These are phyloP conservation scores for Galleria mellonella DNA, from an alignment of 1,140 invertebrate species.

Conservation along the genomic window DNA sequence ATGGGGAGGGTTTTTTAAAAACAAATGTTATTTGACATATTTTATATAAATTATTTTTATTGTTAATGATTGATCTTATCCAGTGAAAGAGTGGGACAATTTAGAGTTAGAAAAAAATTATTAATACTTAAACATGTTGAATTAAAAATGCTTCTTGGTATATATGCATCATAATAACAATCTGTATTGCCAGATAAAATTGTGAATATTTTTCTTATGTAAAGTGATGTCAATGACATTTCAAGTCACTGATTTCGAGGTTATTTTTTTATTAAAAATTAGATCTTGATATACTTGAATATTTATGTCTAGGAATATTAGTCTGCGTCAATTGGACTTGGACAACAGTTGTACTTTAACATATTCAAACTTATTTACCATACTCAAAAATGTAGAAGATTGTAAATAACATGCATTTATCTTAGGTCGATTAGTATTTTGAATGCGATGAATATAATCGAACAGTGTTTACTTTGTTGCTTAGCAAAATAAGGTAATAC, in stretches of 20 bases:
- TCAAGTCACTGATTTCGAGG: constrained; percentile 60
- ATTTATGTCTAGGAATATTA: constrained; percentile 57
- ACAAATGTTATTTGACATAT: constrained; percentile 49
- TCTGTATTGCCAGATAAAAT: constrained; percentile 74
- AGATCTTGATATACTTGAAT: constrained; percentile 60
- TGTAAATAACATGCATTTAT: constrained; percentile 69
- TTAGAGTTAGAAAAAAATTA: constrained; percentile 54
- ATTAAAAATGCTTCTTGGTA: constrained; percentile 55
- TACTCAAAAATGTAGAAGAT: constrained; percentile 51
- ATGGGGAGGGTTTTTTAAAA: constrained; percentile 40
- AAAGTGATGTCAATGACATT: constrained; percentile 67
- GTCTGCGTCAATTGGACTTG: constrained; percentile 42
- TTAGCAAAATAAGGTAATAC: constrained; percentile 60
- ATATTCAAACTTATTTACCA: constrained; percentile 39
- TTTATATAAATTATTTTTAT: constrained; percentile 70
- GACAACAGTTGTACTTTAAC: constrained; percentile 44
- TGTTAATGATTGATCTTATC: constrained; percentile 64
- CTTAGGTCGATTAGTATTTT: constrained; percentile 58
- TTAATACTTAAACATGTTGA: constrained; percentile 31
- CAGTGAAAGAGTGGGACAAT: constrained; percentile 61
- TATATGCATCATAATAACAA: constrained; percentile 56
- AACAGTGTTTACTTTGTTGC: constrained; percentile 55
- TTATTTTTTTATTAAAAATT: constrained; percentile 66
- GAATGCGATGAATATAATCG: constrained; percentile 47
- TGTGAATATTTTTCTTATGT: constrained; percentile 72